A percentile compares a stretch with the other conserved stretches of the same genome.
phyloP scores from a whole-genome alignment of 2,797 vertebrate genomes.

The Hozukius guyotensis region DNA sequence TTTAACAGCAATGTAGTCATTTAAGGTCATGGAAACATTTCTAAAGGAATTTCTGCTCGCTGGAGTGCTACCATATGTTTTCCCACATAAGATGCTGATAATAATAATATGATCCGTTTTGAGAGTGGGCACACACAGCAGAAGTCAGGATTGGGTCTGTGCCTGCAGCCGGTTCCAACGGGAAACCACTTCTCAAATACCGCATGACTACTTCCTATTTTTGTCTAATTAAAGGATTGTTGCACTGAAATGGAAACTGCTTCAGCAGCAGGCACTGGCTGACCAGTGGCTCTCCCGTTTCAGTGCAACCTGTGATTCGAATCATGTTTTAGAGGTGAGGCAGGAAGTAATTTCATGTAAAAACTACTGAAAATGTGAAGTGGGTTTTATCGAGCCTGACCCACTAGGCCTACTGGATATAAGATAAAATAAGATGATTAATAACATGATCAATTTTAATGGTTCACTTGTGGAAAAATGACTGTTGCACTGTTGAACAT shows the following conservation, averaged over 20 bases:
- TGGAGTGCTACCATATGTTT: conserved; percentile 43
- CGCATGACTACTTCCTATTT: conserved; percentile 76
- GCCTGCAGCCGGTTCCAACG: conserved; percentile 58
- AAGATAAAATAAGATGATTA: not conserved
- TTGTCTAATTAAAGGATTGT: conserved; percentile 75
- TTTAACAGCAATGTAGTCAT: conserved; percentile 40
- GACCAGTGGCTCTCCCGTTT: not conserved
- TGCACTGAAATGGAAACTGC: conserved; percentile 55
- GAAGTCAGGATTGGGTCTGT: conserved; percentile 49
- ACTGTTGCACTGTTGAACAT: not conserved
- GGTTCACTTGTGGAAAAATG: not conserved
- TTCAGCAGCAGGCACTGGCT: conserved; percentile 20
- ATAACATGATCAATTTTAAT: not conserved
- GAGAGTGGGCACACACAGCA: conserved; percentile 45
- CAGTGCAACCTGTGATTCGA: conserved; percentile 12
- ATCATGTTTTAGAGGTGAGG: conserved; percentile 19
- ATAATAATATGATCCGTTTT: conserved; percentile 57
- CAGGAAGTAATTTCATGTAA: not conserved
- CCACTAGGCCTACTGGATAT: not conserved
- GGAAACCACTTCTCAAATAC: conserved; percentile 74
- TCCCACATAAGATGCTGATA: conserved; percentile 55
- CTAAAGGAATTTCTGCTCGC: conserved; percentile 17
- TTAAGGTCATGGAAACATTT: conserved; percentile 48
- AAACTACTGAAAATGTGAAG: not conserved
- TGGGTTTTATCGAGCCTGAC: not conserved